Conservation (phyloP, 23 tunicate genomes). For the Clavelina lepadiformis region DNA sequence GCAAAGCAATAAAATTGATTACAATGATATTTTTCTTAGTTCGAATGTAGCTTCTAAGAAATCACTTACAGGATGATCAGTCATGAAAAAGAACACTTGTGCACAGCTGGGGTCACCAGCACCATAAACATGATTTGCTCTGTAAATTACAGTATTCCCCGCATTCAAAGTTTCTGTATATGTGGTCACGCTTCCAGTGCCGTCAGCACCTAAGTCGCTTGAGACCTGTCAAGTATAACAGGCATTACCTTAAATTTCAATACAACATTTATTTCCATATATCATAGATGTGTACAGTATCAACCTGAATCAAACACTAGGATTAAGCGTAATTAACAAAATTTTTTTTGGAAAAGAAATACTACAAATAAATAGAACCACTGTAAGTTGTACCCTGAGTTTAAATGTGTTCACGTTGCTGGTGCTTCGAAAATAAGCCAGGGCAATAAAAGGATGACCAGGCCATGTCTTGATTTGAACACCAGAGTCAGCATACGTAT, state of each 20-base stretch:
- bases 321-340: too few species aligned
- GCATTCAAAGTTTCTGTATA: neutral
- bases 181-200: slow-evolving; percentile 11
- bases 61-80: slow-evolving; percentile 2
- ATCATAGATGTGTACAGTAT: too few species aligned
- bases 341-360: too few species aligned
- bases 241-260: too few species aligned
- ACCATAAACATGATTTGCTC: slow-evolving; percentile 20
- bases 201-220: slow-evolving; percentile 33
- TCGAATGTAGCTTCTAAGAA: too few species aligned
- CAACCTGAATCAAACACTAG: too few species aligned
- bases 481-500: neutral
- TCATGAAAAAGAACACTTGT: slow-evolving; percentile 13
- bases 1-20: too few species aligned
- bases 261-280: too few species aligned
- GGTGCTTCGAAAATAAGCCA: neutral
- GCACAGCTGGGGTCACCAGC: slow-evolving; percentile 17
- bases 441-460: slow-evolving; percentile 8
- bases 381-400: neutral
- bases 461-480: neutral
- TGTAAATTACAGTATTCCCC: neutral
- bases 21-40: too few species aligned
- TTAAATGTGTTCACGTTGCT: neutral
- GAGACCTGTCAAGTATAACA: neutral
- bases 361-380: too few species aligned